These are phyloP conservation scores for Musca vetustissima DNA, from an alignment of 1,140 invertebrate genomes.

Conservation along the genomic window DNA sequence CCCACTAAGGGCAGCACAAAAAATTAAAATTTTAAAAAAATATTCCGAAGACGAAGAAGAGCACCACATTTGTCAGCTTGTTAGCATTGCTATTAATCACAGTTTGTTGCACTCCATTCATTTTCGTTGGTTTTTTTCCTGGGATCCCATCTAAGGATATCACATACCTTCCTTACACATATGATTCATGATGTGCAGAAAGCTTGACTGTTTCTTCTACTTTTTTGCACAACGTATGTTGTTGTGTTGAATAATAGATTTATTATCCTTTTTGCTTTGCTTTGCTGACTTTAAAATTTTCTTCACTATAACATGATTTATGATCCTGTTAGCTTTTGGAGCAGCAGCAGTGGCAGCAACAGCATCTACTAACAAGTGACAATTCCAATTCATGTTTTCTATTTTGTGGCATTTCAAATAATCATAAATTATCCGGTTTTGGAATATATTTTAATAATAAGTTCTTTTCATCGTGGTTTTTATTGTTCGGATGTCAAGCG, in stretches of 20 bases:
- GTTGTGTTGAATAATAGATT: slow-evolving; percentile 9
- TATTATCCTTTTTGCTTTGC: slow-evolving; percentile 4
- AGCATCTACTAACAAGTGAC: slow-evolving; percentile 8
- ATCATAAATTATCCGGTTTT: slow-evolving; percentile 26
- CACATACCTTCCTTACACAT: neutral
- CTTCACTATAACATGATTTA: slow-evolving; percentile 14
- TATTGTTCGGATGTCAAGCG: too few species aligned
- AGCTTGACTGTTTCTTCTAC: too few species aligned
- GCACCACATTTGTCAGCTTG: slow-evolving; percentile 21
- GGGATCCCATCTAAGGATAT: neutral
- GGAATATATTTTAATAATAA: slow-evolving; percentile 21
- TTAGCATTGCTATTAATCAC: slow-evolving; percentile 24
- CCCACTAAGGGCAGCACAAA: neutral
- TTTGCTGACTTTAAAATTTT: slow-evolving; percentile 15
- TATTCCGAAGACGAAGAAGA: neutral
- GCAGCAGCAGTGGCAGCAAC: too few species aligned
- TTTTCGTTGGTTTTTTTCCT: slow-evolving; percentile 8
- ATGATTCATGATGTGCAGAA: slow-evolving; percentile 18
- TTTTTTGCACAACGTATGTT: too few species aligned
- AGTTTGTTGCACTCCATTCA: slow-evolving; percentile 23
- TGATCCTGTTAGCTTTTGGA: neutral
- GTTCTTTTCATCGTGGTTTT: too few species aligned
- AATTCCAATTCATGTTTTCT: slow-evolving; percentile 21
- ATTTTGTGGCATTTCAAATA: slow-evolving; percentile 7
- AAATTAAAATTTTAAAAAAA: slow-evolving; percentile 3